Conservation (phyloP, 35 echinoderm and acorn worm species). For the Ptychodera flava region DNA sequence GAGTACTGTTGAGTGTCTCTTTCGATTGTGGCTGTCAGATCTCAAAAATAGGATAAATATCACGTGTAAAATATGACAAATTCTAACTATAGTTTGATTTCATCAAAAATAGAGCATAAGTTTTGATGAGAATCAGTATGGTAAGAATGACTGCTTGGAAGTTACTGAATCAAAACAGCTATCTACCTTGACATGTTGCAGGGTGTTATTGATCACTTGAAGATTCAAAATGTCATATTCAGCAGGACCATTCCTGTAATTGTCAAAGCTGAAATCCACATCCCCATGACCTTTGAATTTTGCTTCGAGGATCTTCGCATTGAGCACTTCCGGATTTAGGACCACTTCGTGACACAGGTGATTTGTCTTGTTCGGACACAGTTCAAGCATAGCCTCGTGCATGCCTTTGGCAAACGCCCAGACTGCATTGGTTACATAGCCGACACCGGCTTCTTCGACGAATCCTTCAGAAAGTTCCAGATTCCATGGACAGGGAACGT, state of each 20-base stretch:
- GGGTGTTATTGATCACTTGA: not conserved
- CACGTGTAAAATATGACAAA: no score
- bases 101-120: no score
- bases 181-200: not conserved
- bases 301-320: conserved; percentile 32
- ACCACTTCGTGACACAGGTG: conserved; percentile 54
- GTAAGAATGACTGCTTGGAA: no score
- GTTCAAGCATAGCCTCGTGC: conserved; percentile 40
- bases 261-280: conserved; percentile 49
- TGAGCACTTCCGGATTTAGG: conserved; percentile 33
- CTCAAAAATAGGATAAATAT: no score
- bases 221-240: conserved; percentile 71
- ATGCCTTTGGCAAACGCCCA: conserved; percentile 66
- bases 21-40: no score
- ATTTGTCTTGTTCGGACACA: conserved; percentile 48
- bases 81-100: no score
- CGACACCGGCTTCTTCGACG: conserved; percentile 55
- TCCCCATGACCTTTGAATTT: conserved; percentile 33
- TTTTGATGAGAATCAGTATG: no score
- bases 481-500: conserved; percentile 16
- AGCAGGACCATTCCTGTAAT: conserved; percentile 59
- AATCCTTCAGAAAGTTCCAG: conserved; percentile 18
- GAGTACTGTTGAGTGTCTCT: no score
- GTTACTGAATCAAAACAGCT: no score
- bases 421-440: conserved; percentile 72